Percentiles rank a stretch among this genome's conserved stretches.
These are phyloP conservation scores for Aphidius ervi DNA, from an alignment of 1,140 invertebrate genomes.

Conservation along the genomic window DNA sequence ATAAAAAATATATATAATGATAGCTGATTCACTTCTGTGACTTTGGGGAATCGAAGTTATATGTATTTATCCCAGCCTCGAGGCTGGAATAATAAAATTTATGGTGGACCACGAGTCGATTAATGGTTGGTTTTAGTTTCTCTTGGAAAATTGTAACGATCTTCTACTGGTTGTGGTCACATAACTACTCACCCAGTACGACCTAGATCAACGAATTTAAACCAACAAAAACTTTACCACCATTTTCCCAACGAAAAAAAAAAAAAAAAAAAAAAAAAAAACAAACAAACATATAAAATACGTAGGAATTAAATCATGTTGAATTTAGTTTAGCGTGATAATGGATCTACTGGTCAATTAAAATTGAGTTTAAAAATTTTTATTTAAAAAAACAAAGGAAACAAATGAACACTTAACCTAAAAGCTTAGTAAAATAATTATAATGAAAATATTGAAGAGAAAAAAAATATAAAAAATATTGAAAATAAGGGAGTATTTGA, in stretches of 20 bases:
- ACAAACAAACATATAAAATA: no score
- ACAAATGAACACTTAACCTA: background rate
- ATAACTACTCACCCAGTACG: background rate
- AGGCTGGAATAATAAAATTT: constrained; percentile 15
- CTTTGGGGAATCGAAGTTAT: no score
- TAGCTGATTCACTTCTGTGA: no score
- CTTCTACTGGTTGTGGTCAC: constrained; percentile 7
- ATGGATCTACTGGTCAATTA: no score
- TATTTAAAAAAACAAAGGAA: no score
- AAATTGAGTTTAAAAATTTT: no score
- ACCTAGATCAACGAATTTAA: constrained; percentile 13
- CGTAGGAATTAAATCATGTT: no score
- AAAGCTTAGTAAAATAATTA: background rate
- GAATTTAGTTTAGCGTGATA: no score
- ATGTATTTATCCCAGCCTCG: background rate
- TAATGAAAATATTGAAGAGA: constrained; percentile 9
- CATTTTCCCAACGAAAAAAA: background rate
- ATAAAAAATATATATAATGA: no score
- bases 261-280: background rate
- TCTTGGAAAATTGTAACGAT: constrained; percentile 15
- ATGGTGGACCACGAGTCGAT: constrained; percentile 15
- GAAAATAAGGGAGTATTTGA: constrained; percentile 4
- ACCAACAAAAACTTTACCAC: background rate
- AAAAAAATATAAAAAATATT: constrained; percentile 13
- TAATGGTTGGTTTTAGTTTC: constrained; percentile 15